Base-by-base conservation (phyloP, 2,888 invertebrate genomes). In the Campoletis raptor region DNA sequence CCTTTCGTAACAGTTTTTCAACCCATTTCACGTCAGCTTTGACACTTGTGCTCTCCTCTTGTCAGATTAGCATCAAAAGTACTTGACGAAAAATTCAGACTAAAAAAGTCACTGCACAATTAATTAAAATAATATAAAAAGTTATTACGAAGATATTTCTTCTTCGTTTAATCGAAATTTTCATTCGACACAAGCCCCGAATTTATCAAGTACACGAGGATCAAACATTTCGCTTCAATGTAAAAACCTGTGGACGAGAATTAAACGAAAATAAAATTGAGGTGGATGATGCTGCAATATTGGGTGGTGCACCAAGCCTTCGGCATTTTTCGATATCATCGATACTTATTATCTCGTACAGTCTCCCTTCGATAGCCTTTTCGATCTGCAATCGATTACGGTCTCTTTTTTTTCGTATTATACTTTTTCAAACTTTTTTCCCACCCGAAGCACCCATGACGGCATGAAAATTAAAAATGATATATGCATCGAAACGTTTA, bases 1-100 rank as follows among this genome's bases (percentile, higher is more conserved):
- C 48, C 9, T 74, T 74, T 57, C 54, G 72, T 61, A 83, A 78
- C 52, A 82, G 21, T 64, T 76, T 82, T 61, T 57, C 76, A 57
- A 76, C 74, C n/a, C 54, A 67, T 37, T 15, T 57, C 69, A 37
- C 76, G 76, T 61, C 67, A 52, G 48, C 57, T 61, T 37, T 45
- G 48, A 76, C 66, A 45, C 21, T 37, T 10, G 40, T 48, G 61
- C 30, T 66, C 61, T 72, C 30, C n/a, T 40, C 45, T 57, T 21
- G 40, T 54, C 21, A n/a, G 24, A 66, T 57, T 42, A 12, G 57
- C 57, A 57, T 37, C 15, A 61, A 5, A 4, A 40, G 7, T 57
- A 42, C 30, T 24, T 30, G 4, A 30, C 37, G 36, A 30, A 76
- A 76, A 76, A 24, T 6, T 18, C 1, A 36, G 18, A 45, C 18